Conservation (phyloP, 2,113 vertebrate genomes). For the Cyanocitta stelleri region DNA sequence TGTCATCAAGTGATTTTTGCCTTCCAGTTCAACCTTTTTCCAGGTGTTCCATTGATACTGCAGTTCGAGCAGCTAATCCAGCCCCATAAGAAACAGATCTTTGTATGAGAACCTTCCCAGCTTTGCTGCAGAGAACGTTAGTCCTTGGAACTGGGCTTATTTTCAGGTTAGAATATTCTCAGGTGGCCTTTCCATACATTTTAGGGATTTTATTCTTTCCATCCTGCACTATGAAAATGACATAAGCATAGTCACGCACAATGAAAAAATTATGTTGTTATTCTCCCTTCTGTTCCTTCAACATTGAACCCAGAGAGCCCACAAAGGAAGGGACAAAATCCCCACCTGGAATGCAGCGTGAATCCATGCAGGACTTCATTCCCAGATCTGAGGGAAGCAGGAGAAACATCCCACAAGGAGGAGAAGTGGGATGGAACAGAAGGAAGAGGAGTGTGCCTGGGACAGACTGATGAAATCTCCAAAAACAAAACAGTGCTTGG, state of each 20-base stretch:
- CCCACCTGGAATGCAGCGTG: not conserved
- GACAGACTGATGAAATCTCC: not conserved
- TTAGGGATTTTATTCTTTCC: not conserved
- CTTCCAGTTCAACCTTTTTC: not conserved
- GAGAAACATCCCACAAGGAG: not conserved
- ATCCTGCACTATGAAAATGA: not conserved
- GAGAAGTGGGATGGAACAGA: not conserved
- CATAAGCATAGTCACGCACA: not conserved
- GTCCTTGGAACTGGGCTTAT: not conserved
- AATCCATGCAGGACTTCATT: not conserved
- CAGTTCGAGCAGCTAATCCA: not conserved
- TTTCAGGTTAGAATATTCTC: not conserved
- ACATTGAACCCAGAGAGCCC: not conserved
- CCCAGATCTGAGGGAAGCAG: not conserved
- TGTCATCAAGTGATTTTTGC: not conserved
- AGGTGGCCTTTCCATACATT: not conserved
- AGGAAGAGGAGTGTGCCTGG: not conserved
- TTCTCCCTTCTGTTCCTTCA: not conserved
- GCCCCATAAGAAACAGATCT: accelerated
- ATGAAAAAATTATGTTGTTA: not conserved
- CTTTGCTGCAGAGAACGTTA: not conserved
- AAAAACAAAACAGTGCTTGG: not conserved
- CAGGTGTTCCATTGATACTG: not conserved
- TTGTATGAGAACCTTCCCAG: not conserved
- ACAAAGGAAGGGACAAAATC: not conserved